These are phyloP conservation scores for Ia io DNA, from an alignment of 2,113 vertebrate genomes.

Conservation along the genomic window DNA sequence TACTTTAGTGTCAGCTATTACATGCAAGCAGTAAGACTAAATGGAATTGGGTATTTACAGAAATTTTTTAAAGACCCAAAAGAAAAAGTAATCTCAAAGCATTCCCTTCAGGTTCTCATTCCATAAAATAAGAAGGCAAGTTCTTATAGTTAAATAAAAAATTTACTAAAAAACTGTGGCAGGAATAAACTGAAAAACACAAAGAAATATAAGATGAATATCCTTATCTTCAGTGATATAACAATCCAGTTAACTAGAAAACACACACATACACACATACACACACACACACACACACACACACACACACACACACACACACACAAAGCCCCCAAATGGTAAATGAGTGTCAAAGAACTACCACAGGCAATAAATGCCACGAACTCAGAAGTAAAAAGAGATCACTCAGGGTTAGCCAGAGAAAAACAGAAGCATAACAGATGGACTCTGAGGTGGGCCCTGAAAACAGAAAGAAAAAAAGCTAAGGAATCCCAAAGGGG, in stretches of 20 bases:
- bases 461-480: neutral
- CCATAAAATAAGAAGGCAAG: neutral
- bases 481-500: neutral
- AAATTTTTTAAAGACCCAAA: neutral
- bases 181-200: neutral
- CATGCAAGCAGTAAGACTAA: neutral
- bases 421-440: neutral
- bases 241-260: neutral
- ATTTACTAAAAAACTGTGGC: conserved; percentile 13
- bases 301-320: no score
- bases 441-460: neutral
- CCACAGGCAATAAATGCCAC: neutral
- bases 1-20: neutral
- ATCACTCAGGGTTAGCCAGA: neutral
- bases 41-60: neutral
- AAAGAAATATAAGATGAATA: conserved; percentile 3
- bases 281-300: neutral
- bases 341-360: neutral
- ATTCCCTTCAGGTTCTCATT: neutral
- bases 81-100: conserved; percentile 7
- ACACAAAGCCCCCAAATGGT: neutral
- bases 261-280: neutral
- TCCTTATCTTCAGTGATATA: neutral
- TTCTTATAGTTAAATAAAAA: conserved; percentile 21
- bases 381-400: neutral